Evolutionary conservation across 2,797 vertebrate species (phyloP).

Genomic region (Poeciliopsis presidionis): DNA sequence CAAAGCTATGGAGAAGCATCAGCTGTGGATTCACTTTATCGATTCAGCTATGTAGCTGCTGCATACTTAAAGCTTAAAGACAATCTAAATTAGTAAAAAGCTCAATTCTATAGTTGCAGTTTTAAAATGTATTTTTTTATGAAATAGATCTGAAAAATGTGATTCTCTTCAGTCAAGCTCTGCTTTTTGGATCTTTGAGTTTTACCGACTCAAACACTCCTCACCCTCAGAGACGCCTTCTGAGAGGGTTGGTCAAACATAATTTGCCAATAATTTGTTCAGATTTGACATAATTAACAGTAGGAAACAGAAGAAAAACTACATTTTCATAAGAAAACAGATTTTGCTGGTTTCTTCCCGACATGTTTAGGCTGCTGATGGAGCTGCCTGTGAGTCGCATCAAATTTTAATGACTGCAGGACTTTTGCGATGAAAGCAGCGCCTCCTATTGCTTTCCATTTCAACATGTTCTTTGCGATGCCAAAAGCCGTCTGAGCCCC

Average conservation of each 20-base stretch:
- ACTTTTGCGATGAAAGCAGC: constrained; percentile 8
- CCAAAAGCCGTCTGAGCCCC: background rate
- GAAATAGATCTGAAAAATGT: background rate
- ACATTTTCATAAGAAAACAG: background rate
- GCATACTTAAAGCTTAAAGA: background rate
- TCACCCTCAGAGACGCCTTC: background rate
- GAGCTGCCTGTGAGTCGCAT: background rate
- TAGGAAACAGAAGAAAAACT: background rate
- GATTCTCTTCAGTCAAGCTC: background rate
- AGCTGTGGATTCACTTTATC: background rate
- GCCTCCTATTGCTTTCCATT: constrained; percentile 13
- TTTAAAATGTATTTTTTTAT: background rate
- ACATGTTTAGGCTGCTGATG: background rate
- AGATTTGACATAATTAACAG: background rate
- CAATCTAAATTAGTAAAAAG: background rate
- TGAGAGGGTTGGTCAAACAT: background rate
- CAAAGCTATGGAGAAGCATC: background rate
- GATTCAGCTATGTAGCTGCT: background rate
- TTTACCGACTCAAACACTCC: background rate
- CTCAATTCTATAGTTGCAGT: background rate
- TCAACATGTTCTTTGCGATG: background rate
- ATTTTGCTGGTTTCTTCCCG: background rate
- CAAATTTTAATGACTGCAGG: constrained; percentile 3
- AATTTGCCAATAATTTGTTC: background rate
- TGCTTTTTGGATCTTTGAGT: background rate